phyloP scores from a whole-genome alignment of 2,113 vertebrate genomes.

The Saimiri boliviensis region DNA sequence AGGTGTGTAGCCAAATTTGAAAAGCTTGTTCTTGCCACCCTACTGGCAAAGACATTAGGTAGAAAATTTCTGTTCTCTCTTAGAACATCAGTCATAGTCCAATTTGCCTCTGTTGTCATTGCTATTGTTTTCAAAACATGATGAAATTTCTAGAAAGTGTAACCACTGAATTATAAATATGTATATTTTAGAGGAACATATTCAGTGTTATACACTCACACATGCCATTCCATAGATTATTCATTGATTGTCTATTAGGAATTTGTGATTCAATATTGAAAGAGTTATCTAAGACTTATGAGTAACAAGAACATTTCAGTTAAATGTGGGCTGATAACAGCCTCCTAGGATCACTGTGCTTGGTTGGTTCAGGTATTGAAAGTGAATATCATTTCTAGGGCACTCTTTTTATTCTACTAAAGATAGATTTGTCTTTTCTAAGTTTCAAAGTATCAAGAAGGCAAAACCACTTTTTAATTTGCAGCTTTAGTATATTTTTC shows the following conservation, averaged over 20 bases:
- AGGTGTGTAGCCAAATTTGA: neutral
- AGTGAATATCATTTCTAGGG: constrained; percentile 3
- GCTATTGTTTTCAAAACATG: neutral
- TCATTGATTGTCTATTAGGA: neutral
- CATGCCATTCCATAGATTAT: neutral
- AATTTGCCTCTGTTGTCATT: neutral
- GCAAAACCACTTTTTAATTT: neutral
- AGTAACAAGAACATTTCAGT: neutral
- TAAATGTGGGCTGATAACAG: neutral
- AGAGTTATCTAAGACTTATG: neutral
- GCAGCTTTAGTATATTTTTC: neutral
- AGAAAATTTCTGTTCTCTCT: neutral
- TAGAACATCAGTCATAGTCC: neutral
- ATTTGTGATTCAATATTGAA: neutral
- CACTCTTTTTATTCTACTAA: neutral
- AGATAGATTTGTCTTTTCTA: neutral
- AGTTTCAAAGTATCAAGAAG: neutral
- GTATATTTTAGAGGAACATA: neutral
- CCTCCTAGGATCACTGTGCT: neutral
- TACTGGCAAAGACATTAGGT: neutral
- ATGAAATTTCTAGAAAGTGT: neutral
- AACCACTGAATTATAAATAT: neutral
- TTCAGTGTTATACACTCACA: neutral
- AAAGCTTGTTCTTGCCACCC: neutral
- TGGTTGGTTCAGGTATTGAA: neutral